These are phyloP conservation scores for Ptycholaimellus sp. DNA, from an alignment of 2,888 invertebrate species.

Conservation along the genomic window DNA sequence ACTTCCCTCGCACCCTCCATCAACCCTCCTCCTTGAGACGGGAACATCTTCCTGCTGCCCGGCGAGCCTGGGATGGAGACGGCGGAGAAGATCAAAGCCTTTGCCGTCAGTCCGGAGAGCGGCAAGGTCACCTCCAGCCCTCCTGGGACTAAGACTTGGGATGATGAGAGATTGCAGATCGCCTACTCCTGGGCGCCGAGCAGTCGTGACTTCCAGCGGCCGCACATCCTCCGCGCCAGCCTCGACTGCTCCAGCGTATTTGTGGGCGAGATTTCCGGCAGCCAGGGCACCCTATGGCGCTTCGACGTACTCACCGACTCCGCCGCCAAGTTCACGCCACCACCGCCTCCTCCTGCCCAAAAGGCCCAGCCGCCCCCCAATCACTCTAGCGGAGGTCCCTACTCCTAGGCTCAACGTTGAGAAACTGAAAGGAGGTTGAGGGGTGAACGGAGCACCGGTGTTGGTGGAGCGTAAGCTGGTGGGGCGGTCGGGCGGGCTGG, in stretches of 20 bases:
- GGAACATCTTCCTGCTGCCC: slow-evolving; percentile 3
- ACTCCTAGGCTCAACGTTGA: too few relatives aligned
- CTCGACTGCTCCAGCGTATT: slow-evolving; percentile 44
- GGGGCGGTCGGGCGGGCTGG: too few relatives aligned
- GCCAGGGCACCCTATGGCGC: slow-evolving; percentile 30
- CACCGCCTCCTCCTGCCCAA: too few relatives aligned
- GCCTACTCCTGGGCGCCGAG: slow-evolving; percentile 5
- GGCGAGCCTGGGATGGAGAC: not conserved
- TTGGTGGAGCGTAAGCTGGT: too few relatives aligned
- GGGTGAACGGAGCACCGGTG: too few relatives aligned
- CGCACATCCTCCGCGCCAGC: slow-evolving; percentile 55
- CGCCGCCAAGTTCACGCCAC: not conserved
- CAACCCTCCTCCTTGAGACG: slow-evolving; percentile 29
- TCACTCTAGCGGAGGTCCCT: too few relatives aligned
- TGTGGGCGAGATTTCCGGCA: slow-evolving; percentile 47
- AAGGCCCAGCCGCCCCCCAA: too few relatives aligned
- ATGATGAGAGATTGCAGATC: too few relatives aligned
- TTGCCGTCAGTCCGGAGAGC: slow-evolving; percentile 4
- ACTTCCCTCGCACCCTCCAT: slow-evolving; percentile 22
- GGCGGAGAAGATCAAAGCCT: not conserved
- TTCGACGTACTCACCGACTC: slow-evolving; percentile 9
- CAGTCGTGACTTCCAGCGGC: slow-evolving; percentile 37
- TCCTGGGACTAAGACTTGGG: too few relatives aligned
- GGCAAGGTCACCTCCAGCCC: too few relatives aligned
- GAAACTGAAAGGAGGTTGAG: too few relatives aligned